phyloP scores from a whole-genome alignment of 2,888 invertebrate genomes.

The Volucella zonaria region DNA sequence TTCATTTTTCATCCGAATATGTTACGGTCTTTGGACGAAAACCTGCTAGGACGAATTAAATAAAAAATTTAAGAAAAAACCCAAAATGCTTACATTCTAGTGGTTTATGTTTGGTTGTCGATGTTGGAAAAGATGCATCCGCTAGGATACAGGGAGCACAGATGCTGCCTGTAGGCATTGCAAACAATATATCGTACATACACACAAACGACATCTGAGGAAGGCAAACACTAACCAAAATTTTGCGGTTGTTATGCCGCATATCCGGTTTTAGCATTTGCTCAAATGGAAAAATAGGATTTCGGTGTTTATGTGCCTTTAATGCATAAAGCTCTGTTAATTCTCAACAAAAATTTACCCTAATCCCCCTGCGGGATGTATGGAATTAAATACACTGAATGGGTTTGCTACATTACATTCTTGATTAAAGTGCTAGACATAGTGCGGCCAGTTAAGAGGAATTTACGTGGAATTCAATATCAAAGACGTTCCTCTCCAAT shows the following conservation, averaged over 20 bases:
- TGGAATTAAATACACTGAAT: conserved; percentile 21
- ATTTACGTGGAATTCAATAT: too few species aligned
- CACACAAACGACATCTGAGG: background rate
- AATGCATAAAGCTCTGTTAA: conserved; percentile 29
- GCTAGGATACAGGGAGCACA: background rate
- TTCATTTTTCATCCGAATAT: background rate
- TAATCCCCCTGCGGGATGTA: background rate
- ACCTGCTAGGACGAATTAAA: conserved; percentile 34
- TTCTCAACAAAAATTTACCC: conserved; percentile 27
- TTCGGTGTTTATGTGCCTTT: conserved; percentile 7
- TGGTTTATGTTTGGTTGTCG: conserved; percentile 18
- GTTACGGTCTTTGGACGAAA: background rate
- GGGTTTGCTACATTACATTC: background rate
- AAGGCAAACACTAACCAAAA: conserved; percentile 7
- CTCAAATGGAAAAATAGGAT: conserved; percentile 1
- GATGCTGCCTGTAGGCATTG: background rate
- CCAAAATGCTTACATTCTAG: conserved; percentile 23
- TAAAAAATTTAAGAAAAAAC: conserved; percentile 53
- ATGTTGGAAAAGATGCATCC: conserved; percentile 38
- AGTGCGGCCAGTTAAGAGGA: too few species aligned
- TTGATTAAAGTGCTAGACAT: too few species aligned
- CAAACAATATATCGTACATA: background rate
- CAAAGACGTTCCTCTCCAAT: too few species aligned
- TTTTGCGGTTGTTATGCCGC: conserved; percentile 24
- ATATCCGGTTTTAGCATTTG: conserved; percentile 14